Evolutionary conservation across 2,888 invertebrate genomes (phyloP).

Genomic region (Drosophila siamana): DNA sequence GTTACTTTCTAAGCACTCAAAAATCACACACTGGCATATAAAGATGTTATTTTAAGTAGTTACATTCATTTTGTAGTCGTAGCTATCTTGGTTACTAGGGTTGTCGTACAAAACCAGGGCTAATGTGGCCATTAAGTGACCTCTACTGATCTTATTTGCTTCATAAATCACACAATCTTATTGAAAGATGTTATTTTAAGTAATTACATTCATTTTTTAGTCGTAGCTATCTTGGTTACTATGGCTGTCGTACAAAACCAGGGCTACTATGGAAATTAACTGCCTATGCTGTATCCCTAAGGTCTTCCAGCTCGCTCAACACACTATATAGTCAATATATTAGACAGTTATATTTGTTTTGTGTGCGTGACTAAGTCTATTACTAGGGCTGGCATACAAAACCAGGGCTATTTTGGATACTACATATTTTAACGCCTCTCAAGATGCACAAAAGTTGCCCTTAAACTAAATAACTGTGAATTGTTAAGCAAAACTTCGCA

Average conservation of each 20-base stretch:
- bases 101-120: slow-evolving; percentile 10
- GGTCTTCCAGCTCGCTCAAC: not conserved
- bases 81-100: not conserved
- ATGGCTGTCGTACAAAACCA: not conserved
- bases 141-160: too few relatives aligned
- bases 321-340: not conserved
- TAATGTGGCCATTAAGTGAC: not conserved
- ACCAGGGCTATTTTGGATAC: not conserved
- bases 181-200: not conserved
- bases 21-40: not conserved
- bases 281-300: not conserved
- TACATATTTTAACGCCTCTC: not conserved
- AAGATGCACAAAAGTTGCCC: not conserved
- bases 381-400: not conserved
- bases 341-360: not conserved
- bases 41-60: not conserved
- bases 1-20: too few relatives aligned
- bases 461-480: not conserved
- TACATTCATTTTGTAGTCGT: not conserved
- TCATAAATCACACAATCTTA: not conserved
- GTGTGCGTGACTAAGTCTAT: not conserved
- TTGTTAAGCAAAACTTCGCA: not conserved
- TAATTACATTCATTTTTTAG: not conserved
- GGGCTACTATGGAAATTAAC: not conserved
- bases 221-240: not conserved